phyloP scores from a whole-genome alignment of 2,888 invertebrate genomes.

The Lepeophtheirus nordmannii region DNA sequence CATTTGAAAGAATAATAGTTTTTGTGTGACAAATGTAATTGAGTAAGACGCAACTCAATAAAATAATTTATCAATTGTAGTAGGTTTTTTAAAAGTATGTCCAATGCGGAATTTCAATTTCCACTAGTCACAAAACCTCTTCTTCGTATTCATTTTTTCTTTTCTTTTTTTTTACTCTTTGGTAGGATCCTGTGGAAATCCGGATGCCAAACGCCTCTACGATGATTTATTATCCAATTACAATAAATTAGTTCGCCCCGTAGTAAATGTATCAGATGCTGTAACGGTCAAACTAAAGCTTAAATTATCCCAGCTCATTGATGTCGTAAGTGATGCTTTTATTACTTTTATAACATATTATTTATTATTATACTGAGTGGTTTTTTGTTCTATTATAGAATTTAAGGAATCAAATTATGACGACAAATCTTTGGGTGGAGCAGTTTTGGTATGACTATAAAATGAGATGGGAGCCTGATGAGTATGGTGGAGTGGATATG shows the following conservation, averaged over 20 bases:
- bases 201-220: constrained; percentile 87
- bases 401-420: constrained; percentile 25
- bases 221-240: constrained; percentile 88
- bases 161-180: neutral
- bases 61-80: no score
- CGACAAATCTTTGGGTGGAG: constrained; percentile 25
- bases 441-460: constrained; percentile 77
- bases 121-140: no score
- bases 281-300: constrained; percentile 89
- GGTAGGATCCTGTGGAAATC: constrained; percentile 53
- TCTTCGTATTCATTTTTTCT: no score
- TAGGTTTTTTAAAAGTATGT: no score
- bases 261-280: constrained; percentile 86
- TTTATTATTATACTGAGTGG: neutral
- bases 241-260: constrained; percentile 88
- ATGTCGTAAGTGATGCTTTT: constrained; percentile 65
- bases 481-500: constrained; percentile 57
- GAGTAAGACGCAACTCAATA: no score
- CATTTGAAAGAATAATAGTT: no score
- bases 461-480: constrained; percentile 66
- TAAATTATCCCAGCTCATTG: constrained; percentile 88
- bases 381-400: constrained; percentile 4
- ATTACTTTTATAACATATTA: neutral
- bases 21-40: no score
- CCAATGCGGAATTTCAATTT: no score